Base-by-base conservation (phyloP, 2,797 vertebrate species). In the Anomalospiza imberbis region DNA sequence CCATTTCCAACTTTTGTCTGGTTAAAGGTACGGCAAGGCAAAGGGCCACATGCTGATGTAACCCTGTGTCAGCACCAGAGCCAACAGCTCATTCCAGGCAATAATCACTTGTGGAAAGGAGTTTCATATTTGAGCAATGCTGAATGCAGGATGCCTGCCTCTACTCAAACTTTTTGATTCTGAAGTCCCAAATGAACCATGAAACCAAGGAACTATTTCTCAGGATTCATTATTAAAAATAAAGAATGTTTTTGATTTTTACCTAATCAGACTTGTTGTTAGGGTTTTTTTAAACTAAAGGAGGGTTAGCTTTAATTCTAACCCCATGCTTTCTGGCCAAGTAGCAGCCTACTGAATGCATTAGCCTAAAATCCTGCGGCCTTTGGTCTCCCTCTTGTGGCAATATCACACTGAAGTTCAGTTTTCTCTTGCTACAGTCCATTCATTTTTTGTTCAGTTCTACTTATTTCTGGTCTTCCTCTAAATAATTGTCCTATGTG, bases 311-410 rank as follows among this genome's bases (percentile, higher is more conserved):
- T 92, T 85, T 51, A 44, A 74, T 72, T 85, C 38, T 67, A 58
- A 25, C 6, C 12, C 13, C 31, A 7, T 17, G 29, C 11, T 82
- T 88, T 76, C 45, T 29, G 31, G 10, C 32, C 32, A 63, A 83
- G 10, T 24, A 61, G 19, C 21, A 66, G 12, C 28, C 28, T 47
- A 7, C 21, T 17, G 53, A 63, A 31, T 4, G 1, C 12, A 7
- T 28, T 11, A 21, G 32, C 53, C 25, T 36, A 1, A 45, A 63
- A 38, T 82, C 45, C 71, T 44, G 40, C 4, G 12, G 65, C 50
- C 45, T 63, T 84, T 85, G 45, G 48, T 89, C 93, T 94, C 95
- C 96, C 94, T 94, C 96, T 96, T 95, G 95, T 96, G 96, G 95
- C 71, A 8, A 5, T 15, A 19, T 75, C 53, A 21, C 55, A 57